These are phyloP conservation scores for Patella caerulea DNA, from an alignment of 2,888 invertebrate species.

Conservation along the genomic window DNA sequence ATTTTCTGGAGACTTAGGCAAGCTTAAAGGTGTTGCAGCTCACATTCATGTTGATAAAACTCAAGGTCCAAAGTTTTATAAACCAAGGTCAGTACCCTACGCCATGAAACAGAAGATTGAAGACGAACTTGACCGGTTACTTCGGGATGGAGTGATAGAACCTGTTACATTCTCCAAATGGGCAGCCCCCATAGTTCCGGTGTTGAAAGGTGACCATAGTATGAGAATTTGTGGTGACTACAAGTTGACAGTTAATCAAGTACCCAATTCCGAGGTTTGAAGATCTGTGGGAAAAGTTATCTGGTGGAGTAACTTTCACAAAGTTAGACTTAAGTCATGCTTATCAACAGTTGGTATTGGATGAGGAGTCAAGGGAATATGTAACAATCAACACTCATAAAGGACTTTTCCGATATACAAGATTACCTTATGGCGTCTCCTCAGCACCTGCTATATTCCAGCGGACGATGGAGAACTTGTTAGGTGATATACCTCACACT, in stretches of 20 bases:
- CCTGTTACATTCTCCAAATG: not conserved
- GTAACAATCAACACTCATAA: conserved; percentile 20
- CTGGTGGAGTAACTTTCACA: conserved; percentile 13
- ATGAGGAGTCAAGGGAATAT: conserved; percentile 12
- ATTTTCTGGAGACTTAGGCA: not conserved
- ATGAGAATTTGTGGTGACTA: no score
- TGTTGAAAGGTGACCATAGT: not conserved
- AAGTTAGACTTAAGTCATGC: conserved; percentile 23
- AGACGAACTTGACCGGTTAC: not conserved
- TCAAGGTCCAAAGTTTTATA: not conserved
- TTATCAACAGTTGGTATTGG: not conserved
- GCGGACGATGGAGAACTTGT: conserved; percentile 16
- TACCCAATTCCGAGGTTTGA: not conserved
- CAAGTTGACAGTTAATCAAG: not conserved
- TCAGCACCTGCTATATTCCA: conserved; percentile 27
- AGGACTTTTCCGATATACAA: conserved; percentile 20
- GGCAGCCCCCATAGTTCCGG: not conserved
- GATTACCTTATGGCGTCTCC: conserved; percentile 21
- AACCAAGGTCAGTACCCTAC: not conserved
- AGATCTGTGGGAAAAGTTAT: conserved; percentile 15
- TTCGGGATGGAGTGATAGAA: not conserved
- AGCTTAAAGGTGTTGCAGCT: not conserved
- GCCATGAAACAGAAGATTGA: conserved; percentile 11
- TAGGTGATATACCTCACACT: conserved; percentile 16
- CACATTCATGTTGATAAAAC: conserved; percentile 1